Evolutionary conservation across 1,140 invertebrate species (phyloP), one percentile per base, ranked within the genome.

Genomic region (Cataglyphis hispanica): DNA sequence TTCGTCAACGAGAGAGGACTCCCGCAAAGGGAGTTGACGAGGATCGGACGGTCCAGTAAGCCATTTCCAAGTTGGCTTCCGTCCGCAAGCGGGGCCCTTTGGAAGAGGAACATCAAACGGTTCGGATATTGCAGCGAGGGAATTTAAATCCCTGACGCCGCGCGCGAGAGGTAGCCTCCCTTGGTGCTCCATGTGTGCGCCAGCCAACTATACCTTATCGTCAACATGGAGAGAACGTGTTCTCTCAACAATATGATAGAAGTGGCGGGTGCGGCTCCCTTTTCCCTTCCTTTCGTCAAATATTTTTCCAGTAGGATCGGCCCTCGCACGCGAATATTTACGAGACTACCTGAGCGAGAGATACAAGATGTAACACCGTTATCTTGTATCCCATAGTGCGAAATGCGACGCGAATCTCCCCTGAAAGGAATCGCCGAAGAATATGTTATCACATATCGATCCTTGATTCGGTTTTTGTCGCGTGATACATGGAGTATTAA

Each of bases 121-220:
- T 80, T 90, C 78, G 86, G 87, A 90, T 91, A 90, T 91, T 90
- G 86, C 87, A 90, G 77, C 89, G 84, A 91, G 89, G 84, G 89
- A 91, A 90, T 91, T 91, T 91, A 90, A 91, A 91, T 91, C 89
- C 86, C 89, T 85, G 76, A 91, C 84, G 86, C 75, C 89, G 86
- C 60, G 72, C 46, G 67, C 25, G 61, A 70, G 61, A 77, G 63
- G 63, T 83, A 64, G 53, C 56, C 43, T 77, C 69, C 16, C 46
- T 13, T 72, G 46, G 27, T 10, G 19, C 1, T 40, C 25, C 11
- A 43, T 63, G 27, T 69, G 53, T 78, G n/a, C n/a, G 43, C 25
- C 37, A 22, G 46, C 8, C 50, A 61, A 31, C 70, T 56, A 40
- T 40, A 50, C 5, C 0, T 31, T 34, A n/a, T 81, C 64, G n/a